Evolutionary conservation across 2,797 vertebrate genomes (phyloP).

Genomic region (Epinephelus awoara): DNA sequence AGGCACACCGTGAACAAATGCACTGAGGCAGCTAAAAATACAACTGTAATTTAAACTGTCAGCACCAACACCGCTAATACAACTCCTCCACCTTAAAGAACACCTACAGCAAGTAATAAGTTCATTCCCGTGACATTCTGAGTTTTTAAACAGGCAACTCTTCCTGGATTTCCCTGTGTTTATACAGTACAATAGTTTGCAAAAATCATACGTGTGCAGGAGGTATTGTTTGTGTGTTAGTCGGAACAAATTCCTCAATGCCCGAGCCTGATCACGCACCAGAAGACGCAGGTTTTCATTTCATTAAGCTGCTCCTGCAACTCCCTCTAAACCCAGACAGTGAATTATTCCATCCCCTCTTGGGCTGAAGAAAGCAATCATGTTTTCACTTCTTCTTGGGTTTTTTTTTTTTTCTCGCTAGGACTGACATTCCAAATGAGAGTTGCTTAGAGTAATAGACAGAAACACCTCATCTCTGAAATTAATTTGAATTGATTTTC

Average conservation of each 20-base stretch:
- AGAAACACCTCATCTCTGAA: conserved; percentile 68
- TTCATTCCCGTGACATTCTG: conserved; percentile 4
- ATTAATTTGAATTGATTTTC: conserved; percentile 79
- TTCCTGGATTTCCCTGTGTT: background rate
- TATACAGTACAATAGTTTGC: conserved; percentile 19
- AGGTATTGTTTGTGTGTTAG: conserved; percentile 20
- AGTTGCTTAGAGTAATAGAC: conserved; percentile 74
- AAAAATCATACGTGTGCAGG: background rate
- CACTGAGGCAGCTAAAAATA: conserved; percentile 43
- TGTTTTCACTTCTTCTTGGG: conserved; percentile 40
- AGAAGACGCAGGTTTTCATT: conserved; percentile 60
- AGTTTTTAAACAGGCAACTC: conserved; percentile 19
- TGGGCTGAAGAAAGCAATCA: conserved; percentile 73
- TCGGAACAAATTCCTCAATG: conserved; percentile 29
- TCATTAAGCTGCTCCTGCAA: conserved; percentile 54
- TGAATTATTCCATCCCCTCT: conserved; percentile 65
- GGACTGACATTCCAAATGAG: conserved; percentile 58
- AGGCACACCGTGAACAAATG: conserved; percentile 30
- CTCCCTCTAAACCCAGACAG: conserved; percentile 58
- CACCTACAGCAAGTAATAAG: conserved; percentile 42
- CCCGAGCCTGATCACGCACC: conserved; percentile 32
- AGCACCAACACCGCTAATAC: conserved; percentile 23
- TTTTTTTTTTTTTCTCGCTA: background rate
- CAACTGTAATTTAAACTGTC: conserved; percentile 39
- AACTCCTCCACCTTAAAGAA: conserved; percentile 32